Evolutionary conservation across 2,888 invertebrate species (phyloP), one percentile per base, ranked within the genome.

Genomic region (Tachystola acroxantha): DNA sequence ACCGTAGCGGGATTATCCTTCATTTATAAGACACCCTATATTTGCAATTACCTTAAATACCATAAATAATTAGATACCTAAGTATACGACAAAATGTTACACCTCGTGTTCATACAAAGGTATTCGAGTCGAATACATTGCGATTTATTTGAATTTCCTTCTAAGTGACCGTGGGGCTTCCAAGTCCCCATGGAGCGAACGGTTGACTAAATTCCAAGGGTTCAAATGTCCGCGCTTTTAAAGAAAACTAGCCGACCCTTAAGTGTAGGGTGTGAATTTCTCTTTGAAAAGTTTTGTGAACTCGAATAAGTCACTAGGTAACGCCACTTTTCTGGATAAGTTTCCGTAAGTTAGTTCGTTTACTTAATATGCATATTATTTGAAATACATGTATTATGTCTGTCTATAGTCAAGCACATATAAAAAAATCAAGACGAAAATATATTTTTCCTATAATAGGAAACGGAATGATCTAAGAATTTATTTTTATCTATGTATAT

Each of bases 131-230:
- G 16, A 16, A 16, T 61, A 50, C 53, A 48, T 42, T 57, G 58
- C 61, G 51, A 72, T 75, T 71, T 71, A 78, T 77, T 67, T 63
- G 71, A 68, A 76, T 73, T 64, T 61, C 56, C 56, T 53, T 48
- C 43, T 51, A 57, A 76, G 71, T 78, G 79, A 76, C 80, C 78
- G 72, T 72, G 57, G 64, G 72, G 62, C 53, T 50, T 53, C 50
- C 37, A 27, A 53, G 62, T 46, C 80, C 71, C 80, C 33, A 34
- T 82, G 82, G 84, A 79, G 46, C 34, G 46, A 54, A 73, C 73
- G 85, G 66, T 76, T 78, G 80, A 84, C 80, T 85, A 72, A 76
- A 76, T 67, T 77, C 67, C 71, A 65, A 63, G 71, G 77, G 78
- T 65, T 76, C 71, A 63, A 69, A 71, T 75, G 66, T 73, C 73